Evolutionary conservation across 1,140 invertebrate genomes (phyloP).

Genomic region (Drosophila nasuta): DNA sequence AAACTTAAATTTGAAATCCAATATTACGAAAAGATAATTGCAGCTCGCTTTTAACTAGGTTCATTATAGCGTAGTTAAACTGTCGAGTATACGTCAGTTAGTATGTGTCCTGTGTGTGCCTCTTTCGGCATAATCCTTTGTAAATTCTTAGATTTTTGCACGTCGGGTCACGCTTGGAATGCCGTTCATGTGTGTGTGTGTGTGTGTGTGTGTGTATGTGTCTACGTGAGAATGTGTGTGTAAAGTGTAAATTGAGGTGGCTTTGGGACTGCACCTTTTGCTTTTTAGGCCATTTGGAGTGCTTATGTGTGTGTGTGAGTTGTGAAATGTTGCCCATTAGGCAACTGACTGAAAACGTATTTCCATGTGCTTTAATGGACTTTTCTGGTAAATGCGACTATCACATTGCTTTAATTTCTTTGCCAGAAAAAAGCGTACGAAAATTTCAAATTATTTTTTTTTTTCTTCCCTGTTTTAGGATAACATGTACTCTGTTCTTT

Average conservation of each 20-base stretch:
- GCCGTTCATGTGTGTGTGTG: constrained; percentile 26
- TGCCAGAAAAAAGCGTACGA: background rate
- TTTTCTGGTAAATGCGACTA: constrained; percentile 67
- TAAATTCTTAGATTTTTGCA: constrained; percentile 78
- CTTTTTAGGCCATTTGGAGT: constrained; percentile 42
- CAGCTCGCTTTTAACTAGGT: background rate
- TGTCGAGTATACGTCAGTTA: constrained; percentile 9
- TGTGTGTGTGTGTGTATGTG: constrained; percentile 43
- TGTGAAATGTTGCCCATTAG: constrained; percentile 61
- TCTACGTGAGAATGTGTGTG: constrained; percentile 39
- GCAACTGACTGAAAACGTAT: constrained; percentile 62
- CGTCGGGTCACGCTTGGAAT: constrained; percentile 54
- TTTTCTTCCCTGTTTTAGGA: background rate
- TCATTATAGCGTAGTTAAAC: constrained; percentile 7
- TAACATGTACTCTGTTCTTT: background rate
- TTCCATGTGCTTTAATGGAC: constrained; percentile 77
- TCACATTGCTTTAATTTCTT: constrained; percentile 42
- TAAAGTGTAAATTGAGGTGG: constrained; percentile 64
- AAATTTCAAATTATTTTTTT: background rate
- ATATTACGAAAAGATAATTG: too few species aligned
- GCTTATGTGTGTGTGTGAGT: constrained; percentile 37
- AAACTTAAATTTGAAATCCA: too few species aligned
- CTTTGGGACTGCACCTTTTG: constrained; percentile 61
- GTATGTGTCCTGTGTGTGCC: constrained; percentile 25
- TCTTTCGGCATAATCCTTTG: constrained; percentile 67